phyloP scores from a whole-genome alignment of 2,888 invertebrate species.

The Drosophila buzzatii region DNA sequence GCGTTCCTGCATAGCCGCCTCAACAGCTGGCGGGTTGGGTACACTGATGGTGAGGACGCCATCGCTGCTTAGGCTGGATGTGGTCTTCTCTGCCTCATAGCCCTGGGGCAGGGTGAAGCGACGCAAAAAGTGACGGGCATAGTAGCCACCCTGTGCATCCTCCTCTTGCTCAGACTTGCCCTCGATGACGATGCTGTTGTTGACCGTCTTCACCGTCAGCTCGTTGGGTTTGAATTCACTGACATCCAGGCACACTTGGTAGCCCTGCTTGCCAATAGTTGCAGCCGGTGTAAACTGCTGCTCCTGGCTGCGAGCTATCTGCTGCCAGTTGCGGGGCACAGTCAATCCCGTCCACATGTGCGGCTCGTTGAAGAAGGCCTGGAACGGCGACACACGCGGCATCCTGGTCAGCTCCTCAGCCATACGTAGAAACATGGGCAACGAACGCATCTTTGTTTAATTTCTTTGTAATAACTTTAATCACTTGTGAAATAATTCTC shows the following conservation, averaged over 20 bases:
- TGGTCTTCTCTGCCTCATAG: constrained; percentile 90
- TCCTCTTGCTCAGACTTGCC: constrained; percentile 91
- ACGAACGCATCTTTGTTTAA: constrained; percentile 71
- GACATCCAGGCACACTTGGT: constrained; percentile 91
- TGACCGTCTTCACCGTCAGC: constrained; percentile 91
- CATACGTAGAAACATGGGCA: constrained; percentile 79
- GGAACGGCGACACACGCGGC: constrained; percentile 56
- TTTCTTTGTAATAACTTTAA: constrained; percentile 10
- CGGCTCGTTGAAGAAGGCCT: constrained; percentile 59
- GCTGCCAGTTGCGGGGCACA: constrained; percentile 57
- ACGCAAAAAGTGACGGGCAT: constrained; percentile 90
- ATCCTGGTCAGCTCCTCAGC: constrained; percentile 71
- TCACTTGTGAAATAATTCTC: constrained; percentile 41
- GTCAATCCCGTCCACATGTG: constrained; percentile 41
- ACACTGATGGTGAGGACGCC: constrained; percentile 90
- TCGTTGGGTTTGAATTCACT: constrained; percentile 92
- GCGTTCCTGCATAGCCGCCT: constrained; percentile 85
- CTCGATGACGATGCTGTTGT: constrained; percentile 89
- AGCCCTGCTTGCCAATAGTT: constrained; percentile 87
- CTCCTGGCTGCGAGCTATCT: constrained; percentile 63
- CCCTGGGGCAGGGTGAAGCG: constrained; percentile 91
- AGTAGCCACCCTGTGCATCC: constrained; percentile 90
- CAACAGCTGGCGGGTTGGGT: constrained; percentile 85
- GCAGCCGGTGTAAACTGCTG: constrained; percentile 39
- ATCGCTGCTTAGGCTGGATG: constrained; percentile 91